Evolutionary conservation across 2,888 invertebrate genomes (phyloP).

Genomic region (Zaprionus bogoriensis): DNA sequence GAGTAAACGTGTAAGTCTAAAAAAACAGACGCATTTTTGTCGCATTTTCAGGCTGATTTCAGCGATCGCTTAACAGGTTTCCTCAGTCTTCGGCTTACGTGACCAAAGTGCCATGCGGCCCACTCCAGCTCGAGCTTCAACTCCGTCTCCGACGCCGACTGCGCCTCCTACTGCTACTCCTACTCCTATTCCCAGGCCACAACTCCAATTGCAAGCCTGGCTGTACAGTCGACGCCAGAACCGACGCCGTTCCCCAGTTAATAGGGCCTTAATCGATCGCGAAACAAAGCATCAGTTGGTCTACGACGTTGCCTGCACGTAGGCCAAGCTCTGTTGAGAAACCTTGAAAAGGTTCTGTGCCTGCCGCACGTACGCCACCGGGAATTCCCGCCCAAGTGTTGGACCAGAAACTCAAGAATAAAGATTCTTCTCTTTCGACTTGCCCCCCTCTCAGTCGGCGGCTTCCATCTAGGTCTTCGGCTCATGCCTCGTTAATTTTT

Average conservation of each 20-base stretch:
- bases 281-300: slow-evolving; percentile 3
- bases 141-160: neutral
- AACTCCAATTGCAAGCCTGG: neutral
- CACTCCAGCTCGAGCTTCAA: slow-evolving; percentile 2
- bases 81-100: slow-evolving; percentile 58
- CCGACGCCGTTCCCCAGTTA: slow-evolving; percentile 17
- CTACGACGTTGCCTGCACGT: slow-evolving; percentile 49
- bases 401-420: slow-evolving; percentile 4
- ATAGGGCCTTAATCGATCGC: slow-evolving; percentile 39
- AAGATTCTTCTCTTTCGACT: no score
- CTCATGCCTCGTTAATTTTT: slow-evolving; percentile 48
- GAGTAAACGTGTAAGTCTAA: slow-evolving; percentile 16
- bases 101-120: slow-evolving; percentile 43
- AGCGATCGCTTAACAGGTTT: slow-evolving; percentile 52
- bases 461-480: neutral
- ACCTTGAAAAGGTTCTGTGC: slow-evolving; percentile 70
- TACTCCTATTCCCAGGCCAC: neutral
- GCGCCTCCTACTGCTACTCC: neutral
- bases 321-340: slow-evolving; percentile 30
- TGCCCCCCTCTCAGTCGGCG: neutral
- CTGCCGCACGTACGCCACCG: slow-evolving; percentile 29
- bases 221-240: slow-evolving; percentile 40
- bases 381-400: slow-evolving; percentile 67
- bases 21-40: neutral
- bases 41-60: neutral